Conservation (phyloP, 2,797 vertebrate species). For the Lerista edwardsae region DNA sequence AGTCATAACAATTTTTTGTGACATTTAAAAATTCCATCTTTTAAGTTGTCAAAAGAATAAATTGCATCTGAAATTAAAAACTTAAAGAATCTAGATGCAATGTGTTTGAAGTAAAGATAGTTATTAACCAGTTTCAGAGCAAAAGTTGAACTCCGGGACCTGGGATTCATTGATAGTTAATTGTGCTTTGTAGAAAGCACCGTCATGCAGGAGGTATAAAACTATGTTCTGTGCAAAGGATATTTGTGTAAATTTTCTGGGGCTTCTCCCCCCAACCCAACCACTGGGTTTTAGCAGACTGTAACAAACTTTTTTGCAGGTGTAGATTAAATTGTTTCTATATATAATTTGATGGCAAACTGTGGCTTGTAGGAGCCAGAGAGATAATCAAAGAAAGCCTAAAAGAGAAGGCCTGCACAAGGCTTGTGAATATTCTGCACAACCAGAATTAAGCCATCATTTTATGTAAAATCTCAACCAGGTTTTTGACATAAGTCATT, state of each 20-base stretch:
- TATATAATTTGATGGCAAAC: neutral
- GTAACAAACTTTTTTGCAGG: no score
- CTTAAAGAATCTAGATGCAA: neutral
- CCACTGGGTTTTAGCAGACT: no score
- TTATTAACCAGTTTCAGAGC: neutral
- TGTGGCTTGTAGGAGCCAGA: neutral
- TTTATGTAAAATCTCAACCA: no score
- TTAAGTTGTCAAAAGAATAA: neutral
- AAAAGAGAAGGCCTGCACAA: no score
- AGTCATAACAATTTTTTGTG: slow-evolving; percentile 67
- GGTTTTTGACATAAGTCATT: no score
- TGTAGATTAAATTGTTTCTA: neutral
- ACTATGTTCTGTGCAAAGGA: neutral
- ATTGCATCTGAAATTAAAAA: slow-evolving; percentile 7
- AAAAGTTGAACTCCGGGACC: neutral
- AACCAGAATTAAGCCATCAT: no score
- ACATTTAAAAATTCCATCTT: neutral
- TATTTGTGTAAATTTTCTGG: neutral
- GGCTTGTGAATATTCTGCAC: no score
- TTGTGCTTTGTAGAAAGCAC: neutral
- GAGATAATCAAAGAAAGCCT: no score
- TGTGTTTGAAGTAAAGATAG: slow-evolving; percentile 15
- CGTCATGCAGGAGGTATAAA: neutral
- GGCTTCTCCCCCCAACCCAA: neutral
- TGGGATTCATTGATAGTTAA: neutral